phyloP scores from a whole-genome alignment of 2,888 invertebrate species.

The Geotrupes spiniger region DNA sequence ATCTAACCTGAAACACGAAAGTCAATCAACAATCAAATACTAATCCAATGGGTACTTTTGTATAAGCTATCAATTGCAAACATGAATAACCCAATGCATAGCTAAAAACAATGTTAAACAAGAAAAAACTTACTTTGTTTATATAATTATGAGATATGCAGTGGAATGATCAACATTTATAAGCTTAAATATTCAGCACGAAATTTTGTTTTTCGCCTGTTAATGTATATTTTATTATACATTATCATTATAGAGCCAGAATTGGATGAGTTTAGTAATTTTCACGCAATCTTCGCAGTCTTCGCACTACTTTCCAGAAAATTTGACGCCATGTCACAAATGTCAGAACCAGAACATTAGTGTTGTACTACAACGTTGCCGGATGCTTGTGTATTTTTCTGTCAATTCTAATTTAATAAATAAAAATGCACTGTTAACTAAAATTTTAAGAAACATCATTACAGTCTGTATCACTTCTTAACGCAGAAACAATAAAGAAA shows the following conservation, averaged over 20 bases:
- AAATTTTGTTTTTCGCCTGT: conserved; percentile 29
- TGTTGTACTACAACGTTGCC: conserved; percentile 3
- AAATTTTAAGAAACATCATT: no score
- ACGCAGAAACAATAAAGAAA: no score
- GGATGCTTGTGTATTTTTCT: no score
- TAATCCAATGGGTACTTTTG: no score
- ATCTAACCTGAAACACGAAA: not conserved
- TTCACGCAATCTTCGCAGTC: conserved; percentile 11
- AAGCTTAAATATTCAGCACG: conserved; percentile 24
- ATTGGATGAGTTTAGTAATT: conserved; percentile 11
- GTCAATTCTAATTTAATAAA: no score
- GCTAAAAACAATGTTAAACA: not conserved
- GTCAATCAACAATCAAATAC: not conserved
- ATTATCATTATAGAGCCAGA: conserved; percentile 17
- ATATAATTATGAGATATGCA: conserved; percentile 27
- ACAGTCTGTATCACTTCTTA: no score
- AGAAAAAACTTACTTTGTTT: conserved; percentile 27
- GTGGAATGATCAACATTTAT: conserved; percentile 19
- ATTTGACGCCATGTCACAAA: conserved; percentile 27
- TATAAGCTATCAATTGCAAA: no score
- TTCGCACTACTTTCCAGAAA: conserved; percentile 20
- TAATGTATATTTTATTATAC: conserved; percentile 22
- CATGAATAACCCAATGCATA: no score
- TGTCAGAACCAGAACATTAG: conserved; percentile 13
- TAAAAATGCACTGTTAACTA: no score